Conservation (phyloP, 2,113 vertebrate genomes). For the Columba livia region DNA sequence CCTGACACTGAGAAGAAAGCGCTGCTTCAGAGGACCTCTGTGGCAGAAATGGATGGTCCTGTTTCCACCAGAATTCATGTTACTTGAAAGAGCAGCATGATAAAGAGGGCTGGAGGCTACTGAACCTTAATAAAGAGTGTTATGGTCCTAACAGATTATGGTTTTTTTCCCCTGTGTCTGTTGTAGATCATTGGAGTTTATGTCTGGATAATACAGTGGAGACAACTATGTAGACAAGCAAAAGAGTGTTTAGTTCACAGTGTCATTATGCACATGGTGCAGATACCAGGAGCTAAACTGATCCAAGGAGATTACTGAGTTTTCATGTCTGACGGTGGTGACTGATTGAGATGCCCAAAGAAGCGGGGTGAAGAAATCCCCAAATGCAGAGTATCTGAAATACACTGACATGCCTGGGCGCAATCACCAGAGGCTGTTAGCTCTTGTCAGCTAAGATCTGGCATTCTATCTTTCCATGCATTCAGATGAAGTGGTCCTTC, state of each 20-base stretch:
- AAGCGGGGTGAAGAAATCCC: background rate
- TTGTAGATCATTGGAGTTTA: background rate
- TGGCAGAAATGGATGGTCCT: background rate
- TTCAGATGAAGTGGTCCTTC: background rate
- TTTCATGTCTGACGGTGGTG: background rate
- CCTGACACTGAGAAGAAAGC: background rate
- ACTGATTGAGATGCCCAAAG: background rate
- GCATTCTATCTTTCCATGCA: background rate
- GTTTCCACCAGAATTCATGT: background rate
- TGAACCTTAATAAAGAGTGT: background rate
- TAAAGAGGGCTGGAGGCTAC: background rate
- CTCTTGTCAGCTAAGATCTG: background rate
- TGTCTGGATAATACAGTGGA: background rate
- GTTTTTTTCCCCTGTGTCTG: background rate
- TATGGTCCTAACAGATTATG: background rate
- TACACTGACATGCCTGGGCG: background rate
- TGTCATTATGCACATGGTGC: background rate
- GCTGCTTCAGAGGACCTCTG: background rate
- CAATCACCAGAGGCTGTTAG: accelerated
- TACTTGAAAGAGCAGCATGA: background rate
- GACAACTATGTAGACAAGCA: background rate
- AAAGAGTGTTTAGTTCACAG: background rate
- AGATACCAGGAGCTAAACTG: background rate
- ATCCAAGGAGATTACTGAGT: background rate
- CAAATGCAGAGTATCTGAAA: background rate